Percentiles rank a stretch among this genome's conserved stretches.
Evolutionary conservation across 2,888 invertebrate genomes (phyloP).

Genomic region (Drosophila affinis): DNA sequence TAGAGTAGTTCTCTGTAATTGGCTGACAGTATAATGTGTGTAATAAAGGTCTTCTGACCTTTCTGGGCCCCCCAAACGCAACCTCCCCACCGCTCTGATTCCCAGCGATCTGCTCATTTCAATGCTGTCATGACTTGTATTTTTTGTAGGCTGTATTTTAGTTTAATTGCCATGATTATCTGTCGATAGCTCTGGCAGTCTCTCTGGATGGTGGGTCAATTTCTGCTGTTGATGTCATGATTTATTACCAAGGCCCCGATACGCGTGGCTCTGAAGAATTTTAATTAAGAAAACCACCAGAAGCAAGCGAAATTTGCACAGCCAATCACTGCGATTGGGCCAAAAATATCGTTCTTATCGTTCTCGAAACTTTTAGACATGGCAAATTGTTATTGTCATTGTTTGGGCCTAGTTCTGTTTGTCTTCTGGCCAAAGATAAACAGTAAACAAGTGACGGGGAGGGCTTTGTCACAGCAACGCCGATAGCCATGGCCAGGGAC

Average conservation of each 20-base stretch:
- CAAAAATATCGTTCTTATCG: conserved; percentile 67
- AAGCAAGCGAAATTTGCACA: conserved; percentile 44
- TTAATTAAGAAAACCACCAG: conserved; percentile 62
- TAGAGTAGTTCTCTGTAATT: neutral
- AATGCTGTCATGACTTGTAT: conserved; percentile 60
- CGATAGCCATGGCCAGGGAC: neutral
- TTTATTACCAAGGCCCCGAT: conserved; percentile 53
- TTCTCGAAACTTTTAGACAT: conserved; percentile 56
- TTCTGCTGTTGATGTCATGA: conserved; percentile 71
- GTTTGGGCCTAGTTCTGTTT: conserved; percentile 70
- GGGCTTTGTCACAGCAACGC: conserved; percentile 15
- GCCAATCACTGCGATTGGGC: conserved; percentile 49
- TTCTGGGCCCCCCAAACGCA: conserved; percentile 9
- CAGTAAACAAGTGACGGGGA: conserved; percentile 48
- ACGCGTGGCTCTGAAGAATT: conserved; percentile 67
- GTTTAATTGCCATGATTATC: conserved; percentile 63
- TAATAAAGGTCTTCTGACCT: conserved; percentile 58
- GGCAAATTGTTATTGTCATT: conserved; percentile 45
- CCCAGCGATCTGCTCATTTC: conserved; percentile 23
- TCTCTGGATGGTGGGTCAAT: conserved; percentile 10
- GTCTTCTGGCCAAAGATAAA: conserved; percentile 65
- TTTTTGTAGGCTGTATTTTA: conserved; percentile 26
- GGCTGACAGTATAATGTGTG: conserved; percentile 10
- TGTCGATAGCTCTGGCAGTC: conserved; percentile 28
- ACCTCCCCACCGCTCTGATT: conserved; percentile 14